Base-by-base conservation (phyloP, 1,140 invertebrate genomes). In the Hirudo medicinalis region DNA sequence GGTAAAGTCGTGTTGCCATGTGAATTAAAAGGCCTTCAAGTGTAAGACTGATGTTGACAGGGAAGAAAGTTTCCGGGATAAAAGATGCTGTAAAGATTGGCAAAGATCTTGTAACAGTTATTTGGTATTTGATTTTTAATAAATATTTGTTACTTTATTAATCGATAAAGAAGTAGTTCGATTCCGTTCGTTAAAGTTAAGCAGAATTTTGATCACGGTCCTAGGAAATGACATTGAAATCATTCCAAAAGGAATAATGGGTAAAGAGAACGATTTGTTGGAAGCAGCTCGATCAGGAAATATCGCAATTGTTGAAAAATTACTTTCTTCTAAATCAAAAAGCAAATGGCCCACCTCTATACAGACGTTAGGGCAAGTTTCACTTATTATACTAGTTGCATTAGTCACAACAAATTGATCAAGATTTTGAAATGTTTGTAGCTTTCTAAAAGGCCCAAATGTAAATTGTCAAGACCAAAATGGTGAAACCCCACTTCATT, bases 221-320 rank as follows among this genome's bases (percentile, higher is more conserved):
- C 0, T 49, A 49, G 15, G 43, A 49, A 49, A 49, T 49, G 43
- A 49, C 1, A 49, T 49, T 49, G 4, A 49, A 5, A 5, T 49
- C 43, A 49, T 13, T 49, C 15, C 15, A 11, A 5, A 17, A 49
- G 43, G 43, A 49, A 49, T 49, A 63, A 81, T 94, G 92, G 92
- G 91, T 80, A 92, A 91, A 84, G 91, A 94, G 82, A 90, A 92
- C 82, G 91, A 94, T 84, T 87, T 94, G 82, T 86, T 94, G 82
- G 91, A 94, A 80, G 92, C 91, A 77, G 90, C 91, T 75, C 87
- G 91, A 77, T 91, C 88, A 84, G 92, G 91, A 79, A 91, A 93
- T 82, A 86, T 88, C 77, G 84, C 86, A 74, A 86, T 89, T 77
- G 91, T 94, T 70, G 91, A 94, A 82, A 92, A 92, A 85, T 91